Base-by-base conservation (phyloP, 2,888 invertebrate species). In the Ctena decussata region DNA sequence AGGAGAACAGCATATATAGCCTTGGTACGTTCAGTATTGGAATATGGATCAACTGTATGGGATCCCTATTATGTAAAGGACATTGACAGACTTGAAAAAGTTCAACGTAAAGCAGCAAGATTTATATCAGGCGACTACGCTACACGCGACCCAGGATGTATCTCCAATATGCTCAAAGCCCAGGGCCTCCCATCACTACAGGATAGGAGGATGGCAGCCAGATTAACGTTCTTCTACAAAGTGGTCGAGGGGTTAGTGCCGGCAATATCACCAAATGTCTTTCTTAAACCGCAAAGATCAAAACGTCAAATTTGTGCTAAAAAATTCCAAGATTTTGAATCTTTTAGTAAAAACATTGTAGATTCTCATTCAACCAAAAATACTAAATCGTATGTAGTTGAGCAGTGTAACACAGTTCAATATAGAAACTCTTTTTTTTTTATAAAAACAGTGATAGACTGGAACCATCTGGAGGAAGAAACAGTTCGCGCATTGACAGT, bases 1-100 rank as follows among this genome's bases (percentile, higher is more conserved):
- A 32, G 74, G 30, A 70, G 41, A 35, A 70, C 70, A 49, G 77
- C 77, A n/a, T 77, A 77, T n/a, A 8, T 77, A 39, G 15, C 65
- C 2, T 35, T 77, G 37, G 37, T 70, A 37, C 44, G 46, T 27
- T 76, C 72, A 24, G 18, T 27, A 35, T 27, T 70, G 12, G 70
- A 70, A 70, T 70, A 70, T 41, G 27, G 41, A 6, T 70, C 70
- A n/a, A 70, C 35, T 8, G 37, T 70, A 70, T 35, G 70, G 70
- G 70, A 70, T 35, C 32, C 70, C 2, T 35, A 70, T 41, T 70
- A 35, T 24, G 24, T 41, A n/a, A 35, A 70, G 18, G 70, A 70
- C 35, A 70, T 70, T 35, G 37, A 70, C 37, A 37, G 35, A 37
- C 21, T 70, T 6, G 70, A 70, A 24, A 70, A 70, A n/a, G 30